phyloP scores from a whole-genome alignment of 1,140 invertebrate species.

The Pomacea maculata region DNA sequence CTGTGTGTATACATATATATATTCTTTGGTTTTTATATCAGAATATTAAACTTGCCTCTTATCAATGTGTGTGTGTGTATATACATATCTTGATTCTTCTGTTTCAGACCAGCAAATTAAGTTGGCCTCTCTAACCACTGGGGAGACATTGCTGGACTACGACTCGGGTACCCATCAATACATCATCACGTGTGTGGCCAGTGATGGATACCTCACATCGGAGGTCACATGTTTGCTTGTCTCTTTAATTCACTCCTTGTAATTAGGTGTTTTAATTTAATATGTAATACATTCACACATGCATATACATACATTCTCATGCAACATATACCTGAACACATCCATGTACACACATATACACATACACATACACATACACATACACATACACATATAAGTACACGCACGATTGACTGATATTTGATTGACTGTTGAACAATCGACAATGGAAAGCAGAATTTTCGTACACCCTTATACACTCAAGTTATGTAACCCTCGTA shows the following conservation, averaged over 20 bases:
- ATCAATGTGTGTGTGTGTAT: no score
- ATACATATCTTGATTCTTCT: background rate
- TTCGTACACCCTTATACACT: no score
- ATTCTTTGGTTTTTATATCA: background rate
- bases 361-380: background rate
- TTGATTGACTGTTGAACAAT: no score
- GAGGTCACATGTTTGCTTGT: background rate
- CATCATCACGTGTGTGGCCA: constrained; percentile 16
- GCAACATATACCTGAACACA: background rate
- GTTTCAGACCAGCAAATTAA: background rate
- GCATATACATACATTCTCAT: no score
- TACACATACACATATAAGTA: background rate
- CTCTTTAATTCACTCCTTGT: no score
- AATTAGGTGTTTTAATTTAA: no score
- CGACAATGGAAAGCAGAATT: no score
- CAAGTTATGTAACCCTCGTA: background rate
- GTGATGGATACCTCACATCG: constrained; percentile 20
- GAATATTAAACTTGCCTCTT: no score
- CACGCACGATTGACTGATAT: background rate
- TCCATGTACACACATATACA: background rate
- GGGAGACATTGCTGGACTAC: constrained; percentile 12
- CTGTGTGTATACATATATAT: no score
- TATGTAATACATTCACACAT: no score
- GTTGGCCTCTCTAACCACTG: background rate
- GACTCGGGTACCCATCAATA: constrained; percentile 13